These are phyloP conservation scores for Notolabrus celidotus DNA, from an alignment of 2,797 vertebrate species.

Conservation along the genomic window DNA sequence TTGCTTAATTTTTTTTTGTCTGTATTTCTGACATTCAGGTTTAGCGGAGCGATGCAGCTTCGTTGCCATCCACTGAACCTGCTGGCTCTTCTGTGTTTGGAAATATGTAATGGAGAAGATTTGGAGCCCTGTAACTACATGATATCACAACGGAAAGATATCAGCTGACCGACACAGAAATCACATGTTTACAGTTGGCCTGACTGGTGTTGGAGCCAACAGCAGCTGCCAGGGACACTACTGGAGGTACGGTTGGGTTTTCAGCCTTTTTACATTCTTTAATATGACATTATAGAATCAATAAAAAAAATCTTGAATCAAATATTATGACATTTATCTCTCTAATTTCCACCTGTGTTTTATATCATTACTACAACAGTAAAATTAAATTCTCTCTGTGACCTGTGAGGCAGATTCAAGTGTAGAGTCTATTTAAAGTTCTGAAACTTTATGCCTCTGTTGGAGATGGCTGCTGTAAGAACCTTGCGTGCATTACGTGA, in stretches of 20 bases:
- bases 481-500: slow-evolving; percentile 81
- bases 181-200: slow-evolving; percentile 42
- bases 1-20: neutral
- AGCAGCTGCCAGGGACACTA: slow-evolving; percentile 35
- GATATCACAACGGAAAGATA: slow-evolving; percentile 60
- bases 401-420: slow-evolving; percentile 34
- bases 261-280: neutral
- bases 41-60: slow-evolving; percentile 21
- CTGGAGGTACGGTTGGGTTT: neutral
- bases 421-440: slow-evolving; percentile 77
- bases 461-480: slow-evolving; percentile 51
- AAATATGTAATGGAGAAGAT: slow-evolving; percentile 40
- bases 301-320: neutral
- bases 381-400: slow-evolving; percentile 8
- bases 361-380: slow-evolving; percentile 15
- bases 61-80: neutral
- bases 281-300: neutral
- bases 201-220: slow-evolving; percentile 24
- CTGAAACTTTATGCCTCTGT: slow-evolving; percentile 79
- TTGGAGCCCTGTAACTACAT: slow-evolving; percentile 44
- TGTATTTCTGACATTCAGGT: slow-evolving; percentile 21
- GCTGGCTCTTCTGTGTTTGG: slow-evolving; percentile 44
- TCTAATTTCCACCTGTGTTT: neutral
- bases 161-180: slow-evolving; percentile 72
- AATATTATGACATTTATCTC: neutral